Evolutionary conservation across 2,888 invertebrate genomes (phyloP), one percentile per base, ranked within the genome.

Genomic region (Halictus ligatus): DNA sequence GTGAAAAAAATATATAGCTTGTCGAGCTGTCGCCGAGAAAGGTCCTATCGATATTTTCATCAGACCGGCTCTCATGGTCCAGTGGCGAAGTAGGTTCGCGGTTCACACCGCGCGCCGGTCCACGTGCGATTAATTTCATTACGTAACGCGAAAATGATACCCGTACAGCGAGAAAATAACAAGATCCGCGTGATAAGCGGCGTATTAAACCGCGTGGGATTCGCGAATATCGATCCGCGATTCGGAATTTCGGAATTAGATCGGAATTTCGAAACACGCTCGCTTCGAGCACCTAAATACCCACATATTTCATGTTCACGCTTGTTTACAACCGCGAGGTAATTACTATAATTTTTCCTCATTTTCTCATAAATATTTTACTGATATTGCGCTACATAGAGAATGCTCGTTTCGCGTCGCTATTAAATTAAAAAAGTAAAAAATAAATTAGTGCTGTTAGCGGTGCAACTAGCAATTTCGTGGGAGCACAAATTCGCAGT

Each of bases 71-170:
- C 78, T 54, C 54, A 91, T 87, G 91, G 89, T 91, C 89, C 76
- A 79, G 71, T 88, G 87, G 79, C 80, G 80, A 91, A 84, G 81
- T 90, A 80, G 91, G 89, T 78, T 81, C 74, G 54, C 80, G 74
- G 69, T 50, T 60, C 75, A 71, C 74, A 48, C 40, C 73, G 25
- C 75, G 67, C 74, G 54, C 40, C 73, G 25, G 78, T 46, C 54
- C 74, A 60, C 75, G 81, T 81, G 80, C 83, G 85, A 89, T 86
- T 89, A 90, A 89, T 78, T 82, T 48, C 50, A 76, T 91, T 91
- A 91, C 86, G 80, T 88, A 91, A 91, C 64, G 72, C 76, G 73
- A 77, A 81, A 86, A 89, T 83, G 78, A 64, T 58, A n/a, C 15
- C 7, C 43, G 29, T 35, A 54, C 74, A 54, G 75, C 43, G 71